Conservation (phyloP, 1,140 invertebrate species). For the Notospermus geniculatus region DNA sequence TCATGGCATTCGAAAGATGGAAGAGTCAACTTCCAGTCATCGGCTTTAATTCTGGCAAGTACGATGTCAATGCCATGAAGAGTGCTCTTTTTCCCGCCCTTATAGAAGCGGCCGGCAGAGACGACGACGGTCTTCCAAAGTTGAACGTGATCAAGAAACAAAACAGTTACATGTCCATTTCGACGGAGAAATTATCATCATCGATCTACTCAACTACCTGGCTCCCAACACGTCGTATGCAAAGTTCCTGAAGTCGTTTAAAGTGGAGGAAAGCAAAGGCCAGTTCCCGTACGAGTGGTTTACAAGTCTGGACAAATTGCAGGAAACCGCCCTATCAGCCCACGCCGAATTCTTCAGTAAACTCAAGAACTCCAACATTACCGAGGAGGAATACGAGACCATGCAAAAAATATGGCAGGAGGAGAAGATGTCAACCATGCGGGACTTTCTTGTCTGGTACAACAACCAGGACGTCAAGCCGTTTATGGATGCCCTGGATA, state of each 20-base stretch:
- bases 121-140: too few species aligned
- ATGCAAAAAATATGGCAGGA: slow-evolving; percentile 24
- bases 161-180: too few species aligned
- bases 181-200: slow-evolving; percentile 20
- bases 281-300: slow-evolving; percentile 31
- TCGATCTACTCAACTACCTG: slow-evolving; percentile 23
- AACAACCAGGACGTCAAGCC: slow-evolving; percentile 24
- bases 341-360: slow-evolving; percentile 19
- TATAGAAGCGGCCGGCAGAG: too few species aligned
- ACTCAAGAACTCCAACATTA: slow-evolving; percentile 18
- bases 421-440: slow-evolving; percentile 19
- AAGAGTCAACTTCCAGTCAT: too few species aligned
- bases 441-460: slow-evolving; percentile 28
- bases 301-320: slow-evolving; percentile 18
- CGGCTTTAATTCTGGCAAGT: too few species aligned
- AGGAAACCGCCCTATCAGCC: slow-evolving; percentile 13
- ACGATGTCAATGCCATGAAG: too few species aligned
- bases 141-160: too few species aligned
- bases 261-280: slow-evolving; percentile 23
- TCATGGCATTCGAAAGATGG: too few species aligned
- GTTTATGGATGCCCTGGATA: slow-evolving; percentile 23
- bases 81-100: too few species aligned
- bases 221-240: slow-evolving; percentile 24
- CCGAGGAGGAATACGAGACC: slow-evolving; percentile 20
- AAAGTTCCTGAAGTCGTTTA: slow-evolving; percentile 26